Percentiles rank a stretch among this genome's conserved stretches.
phyloP scores from a whole-genome alignment of 1,140 invertebrate genomes.

The Apis cerana region DNA sequence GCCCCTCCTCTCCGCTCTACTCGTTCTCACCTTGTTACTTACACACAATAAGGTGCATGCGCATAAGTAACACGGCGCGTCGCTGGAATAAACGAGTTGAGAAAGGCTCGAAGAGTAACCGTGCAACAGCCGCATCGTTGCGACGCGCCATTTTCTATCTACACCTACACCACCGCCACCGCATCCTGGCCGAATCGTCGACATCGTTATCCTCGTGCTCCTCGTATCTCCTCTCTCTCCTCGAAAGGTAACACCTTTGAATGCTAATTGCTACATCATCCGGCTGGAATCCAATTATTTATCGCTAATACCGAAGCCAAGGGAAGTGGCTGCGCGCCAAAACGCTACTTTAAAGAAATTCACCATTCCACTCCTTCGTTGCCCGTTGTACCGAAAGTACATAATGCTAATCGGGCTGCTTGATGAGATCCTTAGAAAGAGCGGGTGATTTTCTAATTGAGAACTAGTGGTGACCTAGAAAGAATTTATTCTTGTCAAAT shows the following conservation, averaged over 20 bases:
- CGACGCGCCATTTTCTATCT: conserved; percentile 11
- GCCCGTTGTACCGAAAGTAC: background rate
- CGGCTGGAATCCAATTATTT: conserved; percentile 33
- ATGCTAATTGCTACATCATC: conserved; percentile 34
- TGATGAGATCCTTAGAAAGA: no score
- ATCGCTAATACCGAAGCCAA: conserved; percentile 5
- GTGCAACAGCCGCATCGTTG: conserved; percentile 11
- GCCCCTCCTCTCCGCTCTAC: background rate
- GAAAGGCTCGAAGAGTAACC: conserved; percentile 47
- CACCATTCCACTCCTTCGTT: no score
- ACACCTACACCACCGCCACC: background rate
- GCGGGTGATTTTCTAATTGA: no score
- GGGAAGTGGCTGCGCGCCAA: background rate
- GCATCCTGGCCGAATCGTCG: background rate
- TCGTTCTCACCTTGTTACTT: conserved; percentile 62
- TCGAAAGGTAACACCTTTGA: conserved; percentile 25
- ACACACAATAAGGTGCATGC: conserved; percentile 49
- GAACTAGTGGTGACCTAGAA: no score
- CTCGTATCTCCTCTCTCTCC: conserved; percentile 18
- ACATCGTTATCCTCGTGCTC: conserved; percentile 37
- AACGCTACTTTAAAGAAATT: background rate
- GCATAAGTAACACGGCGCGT: conserved; percentile 38
- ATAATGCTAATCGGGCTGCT: no score
- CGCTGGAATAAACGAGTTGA: conserved; percentile 57
- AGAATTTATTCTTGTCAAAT: no score